Conservation (phyloP, 2,797 vertebrate species). For the Distichodus sexfasciatus region DNA sequence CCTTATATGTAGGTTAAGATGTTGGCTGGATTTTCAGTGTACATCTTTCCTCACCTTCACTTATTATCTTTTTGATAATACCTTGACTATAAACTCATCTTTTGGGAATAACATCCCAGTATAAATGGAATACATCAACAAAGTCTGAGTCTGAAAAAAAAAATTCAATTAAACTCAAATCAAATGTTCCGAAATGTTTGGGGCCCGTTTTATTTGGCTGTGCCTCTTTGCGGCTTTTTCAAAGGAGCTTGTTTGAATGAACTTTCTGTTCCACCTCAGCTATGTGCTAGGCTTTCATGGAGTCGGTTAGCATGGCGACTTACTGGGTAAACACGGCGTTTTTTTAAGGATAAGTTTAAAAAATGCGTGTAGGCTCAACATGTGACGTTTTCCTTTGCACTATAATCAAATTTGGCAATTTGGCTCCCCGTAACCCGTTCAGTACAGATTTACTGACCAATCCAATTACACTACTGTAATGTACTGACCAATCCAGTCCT, state of each 20-base stretch:
- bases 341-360: conserved; percentile 36
- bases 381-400: conserved; percentile 19
- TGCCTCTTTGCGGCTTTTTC: conserved; percentile 56
- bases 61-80: background rate
- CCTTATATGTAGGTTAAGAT: background rate
- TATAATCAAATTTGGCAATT: conserved; percentile 35
- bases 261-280: conserved; percentile 57
- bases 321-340: conserved; percentile 53
- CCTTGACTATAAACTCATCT: background rate
- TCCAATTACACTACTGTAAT: no score
- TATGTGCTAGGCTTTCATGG: conserved; percentile 59
- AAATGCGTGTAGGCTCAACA: conserved; percentile 26
- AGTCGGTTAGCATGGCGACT: conserved; percentile 51
- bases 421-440: conserved; percentile 26
- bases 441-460: conserved; percentile 1
- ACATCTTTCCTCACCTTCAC: background rate
- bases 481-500: background rate
- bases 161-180: conserved; percentile 7
- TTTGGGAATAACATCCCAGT: background rate
- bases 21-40: background rate
- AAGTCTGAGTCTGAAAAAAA: conserved; percentile 2
- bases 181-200: background rate
- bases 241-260: conserved; percentile 58
- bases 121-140: background rate
- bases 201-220: conserved; percentile 25